Base-by-base conservation (phyloP, 2,113 vertebrate genomes). In the Albula glossodonta region DNA sequence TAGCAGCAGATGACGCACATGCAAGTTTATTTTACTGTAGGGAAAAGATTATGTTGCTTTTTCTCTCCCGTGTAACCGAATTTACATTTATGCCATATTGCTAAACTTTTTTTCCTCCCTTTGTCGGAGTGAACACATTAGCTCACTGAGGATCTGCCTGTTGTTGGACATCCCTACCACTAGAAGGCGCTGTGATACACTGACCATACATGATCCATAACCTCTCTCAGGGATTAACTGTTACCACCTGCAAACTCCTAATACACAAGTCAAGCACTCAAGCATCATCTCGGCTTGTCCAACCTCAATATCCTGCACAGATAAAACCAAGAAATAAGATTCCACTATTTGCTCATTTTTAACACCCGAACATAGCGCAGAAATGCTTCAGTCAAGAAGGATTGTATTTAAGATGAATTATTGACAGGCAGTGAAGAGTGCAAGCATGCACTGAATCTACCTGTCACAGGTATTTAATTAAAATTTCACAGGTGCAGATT, bases 91-190 rank as follows among this genome's bases (percentile, higher is more conserved):
- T 41, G 31, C 31, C 31, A 41, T 41, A 41, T 41, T 41, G 31
- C 31, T 41, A 41, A 41, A 41, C 31, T 41, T 41, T 41, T 41
- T 41, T 41, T 41, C 31, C 31, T 41, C 31, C 31, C 31, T 41
- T 41, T 41, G 31, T 41, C 31, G 31, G 31, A 41, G 31, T 41
- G 31, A 41, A 41, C 31, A 41, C 31, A 41, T 70, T n/a, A 70
- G 63, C 63, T 1, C 19, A n/a, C 63, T n/a, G 63, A 70, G 22
- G 63, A 22, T n/a, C 7, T 6, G 9, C n/a, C 8, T 74, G 63
- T n/a, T 74, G n/a, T 31, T 74, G 70, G 70, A 74, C 70, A n/a
- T 25, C 70, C 63, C n/a, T n/a, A 74, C 70, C 70, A 74, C 70
- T 74, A 74, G n/a, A 74, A 74, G n/a, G n/a, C 10, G 70, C n/a